Evolutionary conservation across 2,888 invertebrate genomes (phyloP).

Genomic region (Fragum fragum): DNA sequence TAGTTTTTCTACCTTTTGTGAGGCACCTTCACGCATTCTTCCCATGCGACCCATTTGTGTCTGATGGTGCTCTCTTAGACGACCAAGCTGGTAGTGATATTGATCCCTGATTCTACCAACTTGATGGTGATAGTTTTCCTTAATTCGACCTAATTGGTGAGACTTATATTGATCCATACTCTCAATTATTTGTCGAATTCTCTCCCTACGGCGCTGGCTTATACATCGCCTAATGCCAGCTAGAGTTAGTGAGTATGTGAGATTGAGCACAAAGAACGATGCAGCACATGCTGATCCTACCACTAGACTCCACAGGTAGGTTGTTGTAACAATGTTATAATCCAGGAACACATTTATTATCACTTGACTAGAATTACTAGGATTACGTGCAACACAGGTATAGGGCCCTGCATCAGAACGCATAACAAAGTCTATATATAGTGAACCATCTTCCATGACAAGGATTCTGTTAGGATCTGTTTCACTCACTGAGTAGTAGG

Average conservation of each 20-base stretch:
- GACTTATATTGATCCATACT: conserved; percentile 83
- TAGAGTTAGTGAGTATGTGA: conserved; percentile 92
- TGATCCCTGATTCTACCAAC: conserved; percentile 82
- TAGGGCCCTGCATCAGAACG: conserved; percentile 93
- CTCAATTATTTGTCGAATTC: conserved; percentile 87
- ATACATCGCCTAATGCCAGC: conserved; percentile 76
- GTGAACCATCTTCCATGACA: conserved; percentile 92
- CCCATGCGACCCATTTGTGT: conserved; percentile 96
- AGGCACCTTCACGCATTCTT: conserved; percentile 96
- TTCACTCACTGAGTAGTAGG: conserved; percentile 71
- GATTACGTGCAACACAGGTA: conserved; percentile 94
- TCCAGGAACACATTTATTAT: conserved; percentile 91
- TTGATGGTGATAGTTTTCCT: conserved; percentile 83
- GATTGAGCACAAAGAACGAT: conserved; percentile 92
- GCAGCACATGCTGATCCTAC: conserved; percentile 94
- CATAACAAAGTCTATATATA: conserved; percentile 91
- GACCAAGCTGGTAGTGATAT: conserved; percentile 88
- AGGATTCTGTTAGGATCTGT: conserved; percentile 88
- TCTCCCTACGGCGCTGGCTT: conserved; percentile 86
- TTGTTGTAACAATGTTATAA: conserved; percentile 93
- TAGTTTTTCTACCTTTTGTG: conserved; percentile 97
- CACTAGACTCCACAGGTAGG: conserved; percentile 94
- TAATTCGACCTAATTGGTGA: conserved; percentile 80
- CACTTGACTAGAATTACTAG: conserved; percentile 92
- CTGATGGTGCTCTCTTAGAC: conserved; percentile 90